Percentiles rank a stretch among this genome's conserved stretches.
Conservation (phyloP, 2,888 invertebrate species). For the Dryocosmus kuriphilus region DNA sequence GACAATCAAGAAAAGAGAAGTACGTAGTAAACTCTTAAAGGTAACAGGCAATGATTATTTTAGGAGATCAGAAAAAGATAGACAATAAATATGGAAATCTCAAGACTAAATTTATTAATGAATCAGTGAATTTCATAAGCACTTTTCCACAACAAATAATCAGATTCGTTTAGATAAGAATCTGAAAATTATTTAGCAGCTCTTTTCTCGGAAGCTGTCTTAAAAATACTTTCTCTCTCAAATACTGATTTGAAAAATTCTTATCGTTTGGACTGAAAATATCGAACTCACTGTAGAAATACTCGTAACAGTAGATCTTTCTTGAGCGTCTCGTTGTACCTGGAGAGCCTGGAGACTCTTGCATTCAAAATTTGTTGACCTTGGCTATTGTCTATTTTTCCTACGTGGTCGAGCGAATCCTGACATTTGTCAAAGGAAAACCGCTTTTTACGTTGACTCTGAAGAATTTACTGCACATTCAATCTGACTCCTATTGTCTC, state of each 20-base stretch:
- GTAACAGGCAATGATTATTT: no score
- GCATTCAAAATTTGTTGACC: slow-evolving; percentile 17
- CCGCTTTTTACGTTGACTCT: not conserved
- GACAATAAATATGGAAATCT: no score
- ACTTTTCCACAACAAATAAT: no score
- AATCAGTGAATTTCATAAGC: no score
- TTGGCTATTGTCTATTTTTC: slow-evolving; percentile 29
- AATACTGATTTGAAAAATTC: not conserved
- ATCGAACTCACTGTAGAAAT: not conserved
- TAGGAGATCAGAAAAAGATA: no score
- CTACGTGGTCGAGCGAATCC: slow-evolving; percentile 3
- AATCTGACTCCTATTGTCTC: not conserved
- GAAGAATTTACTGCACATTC: not conserved
- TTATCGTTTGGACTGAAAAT: not conserved
- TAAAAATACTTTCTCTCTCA: not conserved
- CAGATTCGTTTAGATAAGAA: no score
- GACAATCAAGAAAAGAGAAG: no score
- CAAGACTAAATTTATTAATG: no score
- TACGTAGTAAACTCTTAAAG: no score
- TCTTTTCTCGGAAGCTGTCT: not conserved
- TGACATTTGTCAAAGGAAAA: slow-evolving; percentile 9
- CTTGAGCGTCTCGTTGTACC: not conserved
- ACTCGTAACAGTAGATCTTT: not conserved
- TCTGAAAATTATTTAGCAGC: not conserved
- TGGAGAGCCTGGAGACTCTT: not conserved